Conservation (phyloP, 1,140 invertebrate species). For the Drosophila orena region DNA sequence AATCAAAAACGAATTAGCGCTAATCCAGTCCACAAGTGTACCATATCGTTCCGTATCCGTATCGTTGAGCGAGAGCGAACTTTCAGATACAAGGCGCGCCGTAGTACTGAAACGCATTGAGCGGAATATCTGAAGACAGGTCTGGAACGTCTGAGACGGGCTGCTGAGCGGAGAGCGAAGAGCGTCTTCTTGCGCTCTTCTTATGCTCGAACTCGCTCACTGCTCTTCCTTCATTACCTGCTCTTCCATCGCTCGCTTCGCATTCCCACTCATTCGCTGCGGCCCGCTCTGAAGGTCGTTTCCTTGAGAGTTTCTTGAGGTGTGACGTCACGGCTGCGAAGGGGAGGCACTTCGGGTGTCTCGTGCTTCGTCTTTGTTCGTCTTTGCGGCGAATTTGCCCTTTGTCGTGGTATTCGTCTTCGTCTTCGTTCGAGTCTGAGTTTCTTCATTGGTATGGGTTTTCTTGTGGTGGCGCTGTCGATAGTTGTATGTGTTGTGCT, state of each 20-base stretch:
- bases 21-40: constrained; percentile 53
- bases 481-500: background rate
- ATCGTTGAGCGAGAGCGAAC: constrained; percentile 41
- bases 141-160: constrained; percentile 26
- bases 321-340: constrained; percentile 43
- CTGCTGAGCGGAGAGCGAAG: constrained; percentile 18
- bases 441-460: constrained; percentile 61
- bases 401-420: constrained; percentile 55
- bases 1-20: constrained; percentile 77
- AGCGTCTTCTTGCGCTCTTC: constrained; percentile 20
- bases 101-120: constrained; percentile 7
- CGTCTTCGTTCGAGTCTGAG: constrained; percentile 42
- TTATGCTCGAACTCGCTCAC: constrained; percentile 17
- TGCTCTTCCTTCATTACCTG: constrained; percentile 41
- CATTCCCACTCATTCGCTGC: constrained; percentile 22
- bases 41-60: constrained; percentile 23
- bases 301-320: constrained; percentile 72
- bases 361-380: constrained; percentile 15
- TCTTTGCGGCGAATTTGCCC: constrained; percentile 68
- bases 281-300: constrained; percentile 67
- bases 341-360: constrained; percentile 57
- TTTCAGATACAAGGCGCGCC: constrained; percentile 59
- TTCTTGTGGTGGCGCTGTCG: constrained; percentile 59
- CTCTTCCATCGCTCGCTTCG: constrained; percentile 30
- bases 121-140: too few relatives aligned